These are phyloP conservation scores for Microctenopoma stevenorrisi DNA, from an alignment of 2,797 vertebrate genomes.

Conservation along the genomic window DNA sequence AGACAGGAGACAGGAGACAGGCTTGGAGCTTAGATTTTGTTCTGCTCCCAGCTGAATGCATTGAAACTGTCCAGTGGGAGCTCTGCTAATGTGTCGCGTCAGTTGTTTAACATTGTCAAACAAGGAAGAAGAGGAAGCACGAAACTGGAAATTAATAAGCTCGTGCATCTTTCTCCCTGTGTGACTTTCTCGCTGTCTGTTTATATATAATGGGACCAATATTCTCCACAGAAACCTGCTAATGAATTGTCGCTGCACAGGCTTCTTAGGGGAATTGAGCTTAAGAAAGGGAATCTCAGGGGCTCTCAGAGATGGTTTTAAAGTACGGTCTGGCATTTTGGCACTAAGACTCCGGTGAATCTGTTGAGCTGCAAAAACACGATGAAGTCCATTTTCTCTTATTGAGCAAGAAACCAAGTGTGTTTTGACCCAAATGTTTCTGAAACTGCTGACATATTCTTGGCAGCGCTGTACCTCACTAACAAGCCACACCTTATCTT, in stretches of 20 bases:
- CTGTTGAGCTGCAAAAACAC: not conserved
- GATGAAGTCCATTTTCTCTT: not conserved
- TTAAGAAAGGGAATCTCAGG: constrained; percentile 43
- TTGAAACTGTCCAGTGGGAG: constrained; percentile 13
- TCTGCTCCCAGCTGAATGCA: constrained; percentile 11
- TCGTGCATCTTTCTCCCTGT: constrained; percentile 35
- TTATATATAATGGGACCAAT: constrained; percentile 60
- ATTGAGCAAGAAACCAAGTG: not conserved
- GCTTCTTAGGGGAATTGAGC: constrained; percentile 46
- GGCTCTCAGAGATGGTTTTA: constrained; percentile 35
- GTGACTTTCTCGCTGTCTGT: constrained; percentile 54
- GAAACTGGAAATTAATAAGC: constrained; percentile 59
- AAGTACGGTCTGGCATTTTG: constrained; percentile 32
- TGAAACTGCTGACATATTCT: not conserved
- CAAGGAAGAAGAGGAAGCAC: constrained; percentile 30
- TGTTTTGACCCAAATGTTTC: not conserved
- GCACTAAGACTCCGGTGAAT: constrained; percentile 24
- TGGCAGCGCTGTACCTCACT: not conserved
- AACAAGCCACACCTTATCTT: not conserved
- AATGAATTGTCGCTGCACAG: constrained; percentile 61
- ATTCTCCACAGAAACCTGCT: constrained; percentile 60
- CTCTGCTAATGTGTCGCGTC: constrained; percentile 45
- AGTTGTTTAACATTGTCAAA: constrained; percentile 59
- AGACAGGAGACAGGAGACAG: too few species aligned
- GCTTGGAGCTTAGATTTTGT: not conserved